These are phyloP conservation scores for Oceanites oceanicus DNA, from an alignment of 2,113 vertebrate species.

Conservation along the genomic window DNA sequence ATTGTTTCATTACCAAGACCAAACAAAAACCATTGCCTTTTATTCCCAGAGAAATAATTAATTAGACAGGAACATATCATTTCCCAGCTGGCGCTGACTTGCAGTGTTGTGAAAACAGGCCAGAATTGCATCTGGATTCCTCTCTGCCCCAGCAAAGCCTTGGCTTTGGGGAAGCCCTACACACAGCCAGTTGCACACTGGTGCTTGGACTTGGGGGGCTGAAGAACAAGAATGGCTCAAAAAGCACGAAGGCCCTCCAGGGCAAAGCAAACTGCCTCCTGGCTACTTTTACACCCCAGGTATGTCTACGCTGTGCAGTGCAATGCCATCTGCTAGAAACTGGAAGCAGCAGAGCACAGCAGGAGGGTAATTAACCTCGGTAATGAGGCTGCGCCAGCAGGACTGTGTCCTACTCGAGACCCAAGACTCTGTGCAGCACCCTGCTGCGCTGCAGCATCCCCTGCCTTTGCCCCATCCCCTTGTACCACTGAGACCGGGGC, in stretches of 20 bases:
- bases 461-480: background rate
- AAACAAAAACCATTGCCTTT: background rate
- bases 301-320: rapidly evolving
- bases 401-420: background rate
- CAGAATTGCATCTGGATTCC: background rate
- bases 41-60: conserved; percentile 9
- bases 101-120: background rate
- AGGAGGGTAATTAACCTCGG: background rate
- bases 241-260: background rate
- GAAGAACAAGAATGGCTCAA: background rate
- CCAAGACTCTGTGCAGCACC: background rate
- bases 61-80: background rate
- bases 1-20: background rate
- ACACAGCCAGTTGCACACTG: rapidly evolving
- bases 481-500: too few species aligned
- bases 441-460: background rate
- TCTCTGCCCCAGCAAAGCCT: background rate
- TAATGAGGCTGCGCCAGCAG: background rate
- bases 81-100: background rate
- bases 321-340: background rate
- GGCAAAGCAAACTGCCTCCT: background rate
- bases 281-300: background rate
- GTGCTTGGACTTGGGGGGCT: too few species aligned
- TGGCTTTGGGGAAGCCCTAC: background rate
- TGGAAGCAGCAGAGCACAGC: background rate